Evolutionary conservation across 2,113 vertebrate species (phyloP).

Genomic region (Eira barbara): DNA sequence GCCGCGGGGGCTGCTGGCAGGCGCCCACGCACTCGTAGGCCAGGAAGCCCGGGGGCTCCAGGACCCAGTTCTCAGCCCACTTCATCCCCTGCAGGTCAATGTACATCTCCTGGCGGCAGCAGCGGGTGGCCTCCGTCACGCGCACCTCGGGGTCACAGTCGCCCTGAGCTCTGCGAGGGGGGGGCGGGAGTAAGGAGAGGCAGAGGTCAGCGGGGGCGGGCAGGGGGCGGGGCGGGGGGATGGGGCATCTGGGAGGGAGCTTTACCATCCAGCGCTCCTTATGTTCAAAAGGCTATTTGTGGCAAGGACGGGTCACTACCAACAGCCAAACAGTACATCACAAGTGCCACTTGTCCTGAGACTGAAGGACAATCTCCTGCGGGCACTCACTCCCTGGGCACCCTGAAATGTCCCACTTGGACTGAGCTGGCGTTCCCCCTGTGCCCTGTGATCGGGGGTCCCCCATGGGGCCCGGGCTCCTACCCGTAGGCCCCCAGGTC

Average conservation of each 20-base stretch:
- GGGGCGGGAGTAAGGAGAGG: not conserved
- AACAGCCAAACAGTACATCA: not conserved
- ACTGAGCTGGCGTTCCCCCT: not conserved
- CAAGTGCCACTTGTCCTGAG: not conserved
- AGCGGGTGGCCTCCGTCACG: not conserved
- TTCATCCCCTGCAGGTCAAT: slow-evolving; percentile 63
- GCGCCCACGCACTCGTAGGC: slow-evolving; percentile 62
- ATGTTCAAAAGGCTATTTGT: too few relatives aligned
- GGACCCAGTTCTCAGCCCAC: slow-evolving; percentile 71
- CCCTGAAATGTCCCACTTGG: not conserved
- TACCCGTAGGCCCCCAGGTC: slow-evolving; percentile 61
- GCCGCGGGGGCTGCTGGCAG: slow-evolving; percentile 38
- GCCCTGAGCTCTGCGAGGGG: slow-evolving; percentile 47
- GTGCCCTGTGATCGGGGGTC: not conserved
- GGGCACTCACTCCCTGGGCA: not conserved
- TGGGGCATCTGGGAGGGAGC: not conserved
- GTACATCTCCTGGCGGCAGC: slow-evolving; percentile 63
- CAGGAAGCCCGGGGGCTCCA: slow-evolving; percentile 69
- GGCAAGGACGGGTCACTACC: not conserved
- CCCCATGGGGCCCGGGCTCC: not conserved
- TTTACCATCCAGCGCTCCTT: not conserved
- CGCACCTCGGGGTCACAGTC: slow-evolving; percentile 23
- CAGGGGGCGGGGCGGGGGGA: too few relatives aligned
- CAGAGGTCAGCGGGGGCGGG: not conserved
- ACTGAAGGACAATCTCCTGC: not conserved